These are phyloP conservation scores for Cephus pygmeus DNA, from an alignment of 2,888 invertebrate genomes.

Conservation along the genomic window DNA sequence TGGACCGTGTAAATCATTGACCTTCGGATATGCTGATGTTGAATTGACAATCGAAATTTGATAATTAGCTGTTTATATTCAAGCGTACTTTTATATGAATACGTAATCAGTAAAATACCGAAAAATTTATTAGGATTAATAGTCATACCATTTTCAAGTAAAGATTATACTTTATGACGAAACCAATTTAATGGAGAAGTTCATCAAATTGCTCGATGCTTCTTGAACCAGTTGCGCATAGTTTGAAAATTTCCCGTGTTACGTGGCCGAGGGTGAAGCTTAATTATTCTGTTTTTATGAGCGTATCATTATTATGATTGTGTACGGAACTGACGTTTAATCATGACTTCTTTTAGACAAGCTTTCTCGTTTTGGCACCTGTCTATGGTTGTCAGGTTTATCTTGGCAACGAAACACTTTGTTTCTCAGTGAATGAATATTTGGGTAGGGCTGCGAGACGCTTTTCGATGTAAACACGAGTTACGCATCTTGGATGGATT, in stretches of 20 bases:
- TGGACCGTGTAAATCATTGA: neutral
- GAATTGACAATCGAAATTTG: neutral
- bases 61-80: neutral
- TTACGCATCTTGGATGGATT: neutral
- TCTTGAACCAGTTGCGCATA: neutral
- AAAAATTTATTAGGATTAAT: neutral
- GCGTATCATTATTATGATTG: neutral
- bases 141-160: neutral
- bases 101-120: neutral
- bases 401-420: neutral
- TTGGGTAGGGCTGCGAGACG: neutral
- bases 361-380: neutral
- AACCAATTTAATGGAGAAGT: neutral
- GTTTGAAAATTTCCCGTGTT: neutral
- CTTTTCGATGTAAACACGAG: neutral
- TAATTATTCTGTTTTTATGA: neutral
- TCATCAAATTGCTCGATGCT: neutral
- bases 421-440: neutral
- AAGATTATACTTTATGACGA: neutral
- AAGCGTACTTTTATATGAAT: neutral
- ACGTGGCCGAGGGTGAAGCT: neutral
- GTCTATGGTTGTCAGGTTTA: neutral
- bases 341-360: neutral
- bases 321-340: neutral
- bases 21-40: neutral